Base-by-base conservation (phyloP, 2,113 vertebrate genomes). In the Pedetes capensis region DNA sequence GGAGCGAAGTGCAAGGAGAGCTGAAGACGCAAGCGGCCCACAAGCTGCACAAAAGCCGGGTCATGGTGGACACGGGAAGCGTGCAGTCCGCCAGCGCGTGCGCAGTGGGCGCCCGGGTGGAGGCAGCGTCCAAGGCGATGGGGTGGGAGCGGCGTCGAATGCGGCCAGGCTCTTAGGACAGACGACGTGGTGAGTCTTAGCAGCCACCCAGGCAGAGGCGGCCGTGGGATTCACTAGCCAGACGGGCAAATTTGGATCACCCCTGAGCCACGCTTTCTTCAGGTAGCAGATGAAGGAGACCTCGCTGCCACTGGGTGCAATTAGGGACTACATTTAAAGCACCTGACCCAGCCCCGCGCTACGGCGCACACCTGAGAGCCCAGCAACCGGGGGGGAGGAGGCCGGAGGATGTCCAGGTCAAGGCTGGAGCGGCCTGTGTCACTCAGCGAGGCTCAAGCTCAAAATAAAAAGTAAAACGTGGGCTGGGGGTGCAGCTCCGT, bases 1-100 rank as follows among this genome's bases (percentile, higher is more conserved):
- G 23, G 8, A 55, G 69, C 1, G 44, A 0, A 5, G 25, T 0
- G 13, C 66, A 68, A 23, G 1, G 22, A 0, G 1, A 80, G 86
- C 47, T 81, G 29, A 23, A 34, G 8, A 8, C 81, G 23, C 51
- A 42, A 2, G 37, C 0, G 29, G 57, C 84, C 91, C 1, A 16
- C 59, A 6, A 3, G 2, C 53, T 8, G 16, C 20, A 86, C 91
- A 72, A 64, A 94, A 69, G 59, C 23, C 2, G 80, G 2, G 13
- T 66, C 95, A 6, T 10, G 0, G 75, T 27, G 74, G 68, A 64
- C 74, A 37, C 8, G 4, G 8, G 22, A 72, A 87, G 32, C 92
- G 23, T 1, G 25, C 14, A 29, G 34, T 4, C 37, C 4, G 74
- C 34, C 87, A 17, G 11, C 49, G 25, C 44, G 4, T 7, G 13